A percentile compares a stretch with the other conserved stretches of the same genome.
Evolutionary conservation across 2,113 vertebrate genomes (phyloP).

Genomic region (Alligator sinensis): DNA sequence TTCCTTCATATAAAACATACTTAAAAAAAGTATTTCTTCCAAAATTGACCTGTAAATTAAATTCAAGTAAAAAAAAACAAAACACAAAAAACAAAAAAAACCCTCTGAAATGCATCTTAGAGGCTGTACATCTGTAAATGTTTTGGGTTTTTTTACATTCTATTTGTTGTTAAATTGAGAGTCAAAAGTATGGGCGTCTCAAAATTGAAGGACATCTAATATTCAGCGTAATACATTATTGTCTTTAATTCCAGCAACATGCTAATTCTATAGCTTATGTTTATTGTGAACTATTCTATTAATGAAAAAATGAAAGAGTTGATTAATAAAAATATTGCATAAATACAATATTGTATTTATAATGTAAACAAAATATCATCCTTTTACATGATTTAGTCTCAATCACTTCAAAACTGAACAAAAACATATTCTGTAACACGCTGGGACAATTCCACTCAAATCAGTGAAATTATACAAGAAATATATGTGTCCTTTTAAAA

Average conservation of each 20-base stretch:
- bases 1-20: too few relatives aligned
- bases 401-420: constrained; percentile 43
- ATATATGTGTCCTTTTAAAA: neutral
- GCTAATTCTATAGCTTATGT: constrained; percentile 34
- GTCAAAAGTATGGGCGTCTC: too few relatives aligned
- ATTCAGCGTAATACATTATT: neutral
- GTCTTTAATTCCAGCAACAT: neutral
- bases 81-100: constrained; percentile 51
- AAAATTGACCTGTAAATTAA: too few relatives aligned
- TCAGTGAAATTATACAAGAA: neutral
- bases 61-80: too few relatives aligned
- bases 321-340: neutral
- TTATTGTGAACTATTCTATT: constrained; percentile 19
- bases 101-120: constrained; percentile 14
- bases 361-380: neutral
- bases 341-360: too few relatives aligned
- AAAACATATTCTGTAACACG: constrained; percentile 6
- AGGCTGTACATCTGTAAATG: too few relatives aligned
- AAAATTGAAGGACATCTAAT: too few relatives aligned
- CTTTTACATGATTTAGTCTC: neutral
- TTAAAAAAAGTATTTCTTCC: too few relatives aligned
- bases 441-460: neutral
- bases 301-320: constrained; percentile 46
- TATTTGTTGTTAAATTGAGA: too few relatives aligned
- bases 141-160: too few relatives aligned